A percentile compares a stretch with the other conserved stretches of the same genome.
Conservation (phyloP, 2,888 invertebrate genomes). For the Archips crataeganus region DNA sequence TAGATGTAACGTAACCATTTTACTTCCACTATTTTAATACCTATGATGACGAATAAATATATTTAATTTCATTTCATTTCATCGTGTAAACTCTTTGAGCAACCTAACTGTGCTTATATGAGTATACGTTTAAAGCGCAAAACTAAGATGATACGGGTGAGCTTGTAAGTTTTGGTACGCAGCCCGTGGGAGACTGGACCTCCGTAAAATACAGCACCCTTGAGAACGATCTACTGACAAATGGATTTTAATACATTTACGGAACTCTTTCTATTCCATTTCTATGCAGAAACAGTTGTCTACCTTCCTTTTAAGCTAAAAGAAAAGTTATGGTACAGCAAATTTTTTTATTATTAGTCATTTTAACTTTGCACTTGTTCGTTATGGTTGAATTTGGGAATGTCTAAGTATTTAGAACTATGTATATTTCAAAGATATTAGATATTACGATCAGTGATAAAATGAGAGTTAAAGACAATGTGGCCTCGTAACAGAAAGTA, state of each 20-base stretch:
- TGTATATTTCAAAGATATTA: too few species aligned
- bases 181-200: slow-evolving; percentile 15
- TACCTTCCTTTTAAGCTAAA: not conserved
- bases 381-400: too few species aligned
- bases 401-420: too few species aligned
- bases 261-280: slow-evolving; percentile 12
- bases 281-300: slow-evolving; percentile 12
- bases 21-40: too few species aligned
- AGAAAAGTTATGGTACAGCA: not conserved
- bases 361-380: not conserved
- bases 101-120: not conserved
- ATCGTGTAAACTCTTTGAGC: not conserved
- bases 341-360: not conserved
- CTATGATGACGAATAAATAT: too few species aligned
- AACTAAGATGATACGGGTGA: slow-evolving; percentile 17
- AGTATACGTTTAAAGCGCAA: slow-evolving; percentile 4
- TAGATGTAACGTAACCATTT: too few species aligned
- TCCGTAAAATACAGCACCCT: slow-evolving; percentile 19
- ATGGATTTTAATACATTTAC: slow-evolving; percentile 22
- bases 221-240: slow-evolving; percentile 17
- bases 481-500: too few species aligned
- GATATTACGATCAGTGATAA: too few species aligned
- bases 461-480: too few species aligned
- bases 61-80: too few species aligned
- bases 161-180: slow-evolving; percentile 22